Evolutionary conservation across 2,113 vertebrate species (phyloP).

Genomic region (Dascyllus trimaculatus): DNA sequence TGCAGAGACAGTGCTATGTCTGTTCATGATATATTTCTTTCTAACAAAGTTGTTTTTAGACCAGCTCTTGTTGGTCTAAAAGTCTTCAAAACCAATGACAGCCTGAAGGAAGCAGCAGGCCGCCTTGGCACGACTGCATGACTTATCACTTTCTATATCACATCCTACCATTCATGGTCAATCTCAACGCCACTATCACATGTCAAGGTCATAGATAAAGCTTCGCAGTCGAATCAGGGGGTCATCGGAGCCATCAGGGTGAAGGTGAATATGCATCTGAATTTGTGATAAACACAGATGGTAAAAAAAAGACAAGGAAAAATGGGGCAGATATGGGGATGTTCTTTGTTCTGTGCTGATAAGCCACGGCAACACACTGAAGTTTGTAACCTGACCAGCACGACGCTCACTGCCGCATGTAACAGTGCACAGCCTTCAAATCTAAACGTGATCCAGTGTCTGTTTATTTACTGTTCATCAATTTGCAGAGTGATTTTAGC

Average conservation of each 20-base stretch:
- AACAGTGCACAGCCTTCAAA: neutral
- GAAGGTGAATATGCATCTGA: conserved; percentile 34
- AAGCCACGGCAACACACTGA: conserved; percentile 8
- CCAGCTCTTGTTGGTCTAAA: neutral
- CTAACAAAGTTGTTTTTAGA: neutral
- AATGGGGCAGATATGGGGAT: conserved; percentile 35
- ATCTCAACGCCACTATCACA: conserved; percentile 37
- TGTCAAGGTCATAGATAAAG: conserved; percentile 69
- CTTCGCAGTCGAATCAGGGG: neutral
- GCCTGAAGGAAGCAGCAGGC: neutral
- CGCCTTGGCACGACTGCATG: neutral
- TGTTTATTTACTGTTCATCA: neutral
- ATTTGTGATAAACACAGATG: conserved; percentile 63
- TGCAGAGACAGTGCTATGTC: neutral
- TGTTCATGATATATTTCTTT: neutral
- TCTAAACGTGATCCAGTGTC: neutral
- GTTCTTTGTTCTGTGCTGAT: conserved; percentile 46
- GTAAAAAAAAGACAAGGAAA: conserved; percentile 44
- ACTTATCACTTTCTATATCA: conserved; percentile 20
- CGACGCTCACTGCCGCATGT: neutral
- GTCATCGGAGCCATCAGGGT: conserved; percentile 31
- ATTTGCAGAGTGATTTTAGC: neutral
- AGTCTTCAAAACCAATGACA: neutral
- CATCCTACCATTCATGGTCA: conserved; percentile 29
- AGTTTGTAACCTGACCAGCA: conserved; percentile 19